Percentiles rank a stretch among this genome's conserved stretches.
phyloP scores from a whole-genome alignment of 2,888 invertebrate species.

The Scaptomyza reducta region DNA sequence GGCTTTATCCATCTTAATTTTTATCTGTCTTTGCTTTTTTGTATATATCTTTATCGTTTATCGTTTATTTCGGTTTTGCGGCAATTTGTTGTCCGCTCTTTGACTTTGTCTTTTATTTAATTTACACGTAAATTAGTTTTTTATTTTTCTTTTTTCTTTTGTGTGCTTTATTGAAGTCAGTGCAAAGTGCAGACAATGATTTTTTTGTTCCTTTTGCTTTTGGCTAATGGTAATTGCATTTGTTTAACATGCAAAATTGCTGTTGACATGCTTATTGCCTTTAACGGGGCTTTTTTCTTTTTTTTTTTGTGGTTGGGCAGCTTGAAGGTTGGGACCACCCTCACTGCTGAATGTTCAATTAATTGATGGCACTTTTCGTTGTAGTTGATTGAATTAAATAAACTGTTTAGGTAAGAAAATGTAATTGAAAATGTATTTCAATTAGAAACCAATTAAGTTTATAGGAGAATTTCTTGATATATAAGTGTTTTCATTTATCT shows the following conservation, averaged over 20 bases:
- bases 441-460: background rate
- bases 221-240: constrained; percentile 60
- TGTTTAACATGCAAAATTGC: constrained; percentile 69
- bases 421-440: constrained; percentile 10
- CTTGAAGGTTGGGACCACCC: constrained; percentile 67
- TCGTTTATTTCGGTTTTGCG: constrained; percentile 19
- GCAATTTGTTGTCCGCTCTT: constrained; percentile 62
- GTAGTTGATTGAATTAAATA: constrained; percentile 54
- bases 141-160: background rate
- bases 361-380: constrained; percentile 47
- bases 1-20: constrained; percentile 37
- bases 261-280: constrained; percentile 63
- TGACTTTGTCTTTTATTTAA: constrained; percentile 65
- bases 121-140: constrained; percentile 67
- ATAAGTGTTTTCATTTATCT: background rate
- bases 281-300: constrained; percentile 30
- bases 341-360: constrained; percentile 21
- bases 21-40: constrained; percentile 21
- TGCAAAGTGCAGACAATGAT: constrained; percentile 22
- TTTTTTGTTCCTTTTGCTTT: constrained; percentile 21
- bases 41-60: constrained; percentile 41
- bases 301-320: constrained; percentile 23
- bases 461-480: background rate
- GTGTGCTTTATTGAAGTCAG: constrained; percentile 33
- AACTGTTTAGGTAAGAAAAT: constrained; percentile 16